These are phyloP conservation scores for Nymphicus hollandicus DNA, from an alignment of 2,113 vertebrate species.

Conservation along the genomic window DNA sequence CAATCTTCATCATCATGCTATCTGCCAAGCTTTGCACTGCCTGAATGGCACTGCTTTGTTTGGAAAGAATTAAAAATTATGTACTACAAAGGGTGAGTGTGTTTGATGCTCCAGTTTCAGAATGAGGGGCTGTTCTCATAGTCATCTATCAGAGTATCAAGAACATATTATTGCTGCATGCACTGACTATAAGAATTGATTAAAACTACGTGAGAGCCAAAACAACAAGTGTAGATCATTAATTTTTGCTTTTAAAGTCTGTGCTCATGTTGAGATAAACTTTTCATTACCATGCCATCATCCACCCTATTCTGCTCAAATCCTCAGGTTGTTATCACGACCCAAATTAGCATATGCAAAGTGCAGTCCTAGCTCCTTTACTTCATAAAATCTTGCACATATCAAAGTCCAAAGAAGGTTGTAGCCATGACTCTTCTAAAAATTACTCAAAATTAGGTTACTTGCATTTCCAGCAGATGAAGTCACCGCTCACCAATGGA, in stretches of 20 bases:
- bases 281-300: background rate
- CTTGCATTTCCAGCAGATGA: background rate
- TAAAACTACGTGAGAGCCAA: background rate
- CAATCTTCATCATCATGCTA: conserved; percentile 26
- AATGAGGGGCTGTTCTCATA: background rate
- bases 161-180: background rate
- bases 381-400: background rate
- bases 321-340: background rate
- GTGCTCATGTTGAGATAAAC: background rate
- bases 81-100: background rate
- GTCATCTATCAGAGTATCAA: background rate
- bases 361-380: background rate
- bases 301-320: background rate
- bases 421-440: background rate
- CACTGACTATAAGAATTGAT: background rate
- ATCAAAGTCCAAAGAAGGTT: background rate
- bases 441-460: background rate
- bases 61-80: conserved; percentile 15
- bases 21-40: background rate
- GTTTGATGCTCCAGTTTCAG: background rate
- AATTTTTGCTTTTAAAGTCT: background rate
- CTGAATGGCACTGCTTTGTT: background rate
- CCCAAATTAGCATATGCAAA: background rate
- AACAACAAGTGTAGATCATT: background rate
- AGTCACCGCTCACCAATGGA: background rate